phyloP scores from a whole-genome alignment of 2,113 vertebrate genomes.

The Eulacestoma nigropectus region DNA sequence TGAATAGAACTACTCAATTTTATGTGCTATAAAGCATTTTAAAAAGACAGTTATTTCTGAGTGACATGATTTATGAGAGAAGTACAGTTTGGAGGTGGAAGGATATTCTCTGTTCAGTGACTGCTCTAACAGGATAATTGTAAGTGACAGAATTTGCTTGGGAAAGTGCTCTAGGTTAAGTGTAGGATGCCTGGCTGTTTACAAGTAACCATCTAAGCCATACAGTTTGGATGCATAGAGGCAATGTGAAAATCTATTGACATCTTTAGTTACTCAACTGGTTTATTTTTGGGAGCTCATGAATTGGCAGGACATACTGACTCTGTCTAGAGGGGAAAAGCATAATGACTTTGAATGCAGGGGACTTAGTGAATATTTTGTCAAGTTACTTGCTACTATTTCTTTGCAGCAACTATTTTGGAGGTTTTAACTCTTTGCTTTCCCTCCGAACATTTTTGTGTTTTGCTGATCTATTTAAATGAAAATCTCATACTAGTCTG shows the following conservation, averaged over 20 bases:
- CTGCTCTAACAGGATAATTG: not conserved
- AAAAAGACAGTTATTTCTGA: not conserved
- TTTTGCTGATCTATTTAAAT: not conserved
- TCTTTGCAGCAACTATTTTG: not conserved
- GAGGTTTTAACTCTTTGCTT: not conserved
- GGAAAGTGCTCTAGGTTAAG: not conserved
- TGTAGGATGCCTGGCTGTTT: slow-evolving; percentile 10
- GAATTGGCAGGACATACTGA: slow-evolving; percentile 54
- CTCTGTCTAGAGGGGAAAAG: not conserved
- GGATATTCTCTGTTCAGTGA: not conserved
- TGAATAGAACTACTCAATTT: not conserved
- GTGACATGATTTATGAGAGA: not conserved
- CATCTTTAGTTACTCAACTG: slow-evolving; percentile 50
- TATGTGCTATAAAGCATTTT: not conserved
- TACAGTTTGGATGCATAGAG: not conserved
- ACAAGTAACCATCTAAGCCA: not conserved
- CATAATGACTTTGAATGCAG: not conserved
- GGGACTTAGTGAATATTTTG: not conserved
- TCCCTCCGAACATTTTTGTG: not conserved
- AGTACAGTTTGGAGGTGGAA: not conserved
- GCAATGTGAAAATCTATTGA: slow-evolving; percentile 37
- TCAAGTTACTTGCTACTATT: not conserved
- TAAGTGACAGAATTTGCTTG: not conserved
- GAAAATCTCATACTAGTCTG: not conserved
- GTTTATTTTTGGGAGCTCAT: slow-evolving; percentile 56